A percentile compares a stretch with the other conserved stretches of the same genome.
These are phyloP conservation scores for Rhea pennata DNA, from an alignment of 2,113 vertebrate genomes.

Conservation along the genomic window DNA sequence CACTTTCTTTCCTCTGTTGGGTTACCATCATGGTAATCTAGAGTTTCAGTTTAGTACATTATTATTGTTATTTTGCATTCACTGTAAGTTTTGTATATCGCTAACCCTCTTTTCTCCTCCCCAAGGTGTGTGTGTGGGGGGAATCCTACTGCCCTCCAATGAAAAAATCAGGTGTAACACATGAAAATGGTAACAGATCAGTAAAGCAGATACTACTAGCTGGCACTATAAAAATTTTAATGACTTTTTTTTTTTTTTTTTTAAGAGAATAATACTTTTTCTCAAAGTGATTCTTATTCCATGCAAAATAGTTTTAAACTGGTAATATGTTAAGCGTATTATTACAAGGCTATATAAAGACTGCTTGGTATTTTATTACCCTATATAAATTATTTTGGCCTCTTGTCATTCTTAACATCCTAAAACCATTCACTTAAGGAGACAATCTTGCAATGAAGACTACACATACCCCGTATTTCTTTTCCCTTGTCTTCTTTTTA, in stretches of 20 bases:
- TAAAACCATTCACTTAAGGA: background rate
- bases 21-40: background rate
- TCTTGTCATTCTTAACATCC: background rate
- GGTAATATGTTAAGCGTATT: background rate
- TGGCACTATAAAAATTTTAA: background rate
- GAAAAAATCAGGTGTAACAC: background rate
- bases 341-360: background rate
- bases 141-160: no score
- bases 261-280: background rate
- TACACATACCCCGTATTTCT: rapidly evolving
- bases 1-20: background rate
- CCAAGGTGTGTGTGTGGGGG: no score
- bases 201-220: background rate
- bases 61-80: background rate
- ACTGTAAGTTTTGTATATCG: background rate
- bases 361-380: background rate
- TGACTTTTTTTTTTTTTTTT: background rate
- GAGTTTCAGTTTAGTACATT: background rate
- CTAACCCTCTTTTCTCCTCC: background rate
- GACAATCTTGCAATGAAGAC: background rate
- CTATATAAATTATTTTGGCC: background rate
- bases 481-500: background rate
- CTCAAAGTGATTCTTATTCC: background rate
- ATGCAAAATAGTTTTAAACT: background rate
- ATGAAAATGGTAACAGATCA: background rate